Evolutionary conservation across 2,888 invertebrate species (phyloP).

Genomic region (Gnatocerus cornutus): DNA sequence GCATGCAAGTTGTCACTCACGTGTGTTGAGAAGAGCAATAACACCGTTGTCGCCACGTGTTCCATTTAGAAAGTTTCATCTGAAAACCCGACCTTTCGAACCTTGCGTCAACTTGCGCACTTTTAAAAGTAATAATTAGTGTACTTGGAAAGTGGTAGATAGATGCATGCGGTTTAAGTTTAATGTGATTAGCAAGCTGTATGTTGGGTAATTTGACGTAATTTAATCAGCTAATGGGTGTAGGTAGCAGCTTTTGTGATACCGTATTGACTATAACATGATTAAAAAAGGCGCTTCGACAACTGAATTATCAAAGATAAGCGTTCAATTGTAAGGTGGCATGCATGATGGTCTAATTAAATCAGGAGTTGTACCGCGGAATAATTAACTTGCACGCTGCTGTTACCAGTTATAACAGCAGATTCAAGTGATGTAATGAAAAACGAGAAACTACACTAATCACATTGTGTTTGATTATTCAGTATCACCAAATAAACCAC

Average conservation of each 20-base stretch:
- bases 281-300: slow-evolving; percentile 23
- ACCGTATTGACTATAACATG: slow-evolving; percentile 17
- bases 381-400: slow-evolving; percentile 19
- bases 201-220: slow-evolving; percentile 41
- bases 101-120: slow-evolving; percentile 19
- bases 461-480: neutral
- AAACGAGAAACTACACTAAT: neutral
- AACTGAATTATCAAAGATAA: slow-evolving; percentile 30
- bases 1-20: slow-evolving; percentile 40
- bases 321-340: slow-evolving; percentile 14
- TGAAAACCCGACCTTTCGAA: slow-evolving; percentile 17
- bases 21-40: slow-evolving; percentile 27
- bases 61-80: slow-evolving; percentile 37
- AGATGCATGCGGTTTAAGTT: slow-evolving; percentile 39
- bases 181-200: slow-evolving; percentile 40
- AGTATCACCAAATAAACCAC: neutral
- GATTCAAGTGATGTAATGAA: neutral
- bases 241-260: slow-evolving; percentile 29
- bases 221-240: slow-evolving; percentile 38
- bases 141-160: slow-evolving; percentile 30
- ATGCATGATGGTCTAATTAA: slow-evolving; percentile 18
- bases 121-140: slow-evolving; percentile 42
- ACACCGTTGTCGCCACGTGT: slow-evolving; percentile 33
- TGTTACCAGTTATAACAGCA: slow-evolving; percentile 5
- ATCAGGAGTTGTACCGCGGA: neutral